Evolutionary conservation across 1,140 invertebrate species (phyloP).

Genomic region (Drusus annulatus): DNA sequence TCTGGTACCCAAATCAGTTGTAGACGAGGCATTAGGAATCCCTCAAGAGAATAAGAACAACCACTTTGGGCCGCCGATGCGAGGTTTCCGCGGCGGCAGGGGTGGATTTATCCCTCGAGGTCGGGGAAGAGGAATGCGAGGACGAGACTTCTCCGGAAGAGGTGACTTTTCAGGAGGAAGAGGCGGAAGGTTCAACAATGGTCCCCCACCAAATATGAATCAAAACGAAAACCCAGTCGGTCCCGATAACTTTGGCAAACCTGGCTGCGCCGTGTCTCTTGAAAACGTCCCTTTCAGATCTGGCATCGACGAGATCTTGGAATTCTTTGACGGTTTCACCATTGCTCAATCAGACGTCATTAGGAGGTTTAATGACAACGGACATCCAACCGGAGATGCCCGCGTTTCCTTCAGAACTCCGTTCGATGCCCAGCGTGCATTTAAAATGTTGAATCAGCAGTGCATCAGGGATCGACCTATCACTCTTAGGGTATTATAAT

Average conservation of each 20-base stretch:
- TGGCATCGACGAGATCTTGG: slow-evolving; percentile 87
- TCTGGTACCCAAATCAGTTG: slow-evolving; percentile 73
- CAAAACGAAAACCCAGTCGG: slow-evolving; percentile 61
- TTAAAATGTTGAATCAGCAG: slow-evolving; percentile 69
- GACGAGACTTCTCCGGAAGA: slow-evolving; percentile 56
- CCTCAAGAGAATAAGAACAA: slow-evolving; percentile 8
- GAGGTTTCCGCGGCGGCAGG: slow-evolving; percentile 64
- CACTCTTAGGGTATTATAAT: slow-evolving; percentile 63
- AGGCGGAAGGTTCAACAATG: slow-evolving; percentile 62
- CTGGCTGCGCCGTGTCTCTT: slow-evolving; percentile 86
- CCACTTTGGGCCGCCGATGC: slow-evolving; percentile 41
- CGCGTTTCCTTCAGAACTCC: slow-evolving; percentile 85
- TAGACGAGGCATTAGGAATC: slow-evolving; percentile 66
- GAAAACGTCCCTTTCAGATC: slow-evolving; percentile 92
- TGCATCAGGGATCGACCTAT: slow-evolving; percentile 66
- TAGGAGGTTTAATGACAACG: slow-evolving; percentile 85
- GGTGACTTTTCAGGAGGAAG: slow-evolving; percentile 5
- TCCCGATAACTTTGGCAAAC: slow-evolving; percentile 79
- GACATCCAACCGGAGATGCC: slow-evolving; percentile 91
- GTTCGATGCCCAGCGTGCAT: slow-evolving; percentile 82
- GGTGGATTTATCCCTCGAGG: slow-evolving; percentile 61
- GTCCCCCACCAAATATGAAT: slow-evolving; percentile 65
- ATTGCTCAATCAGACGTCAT: slow-evolving; percentile 84
- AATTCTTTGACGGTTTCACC: slow-evolving; percentile 86
- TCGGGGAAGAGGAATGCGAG: slow-evolving; percentile 49